Evolutionary conservation across 2,888 invertebrate genomes (phyloP).

Genomic region (Mythimna albipuncta): DNA sequence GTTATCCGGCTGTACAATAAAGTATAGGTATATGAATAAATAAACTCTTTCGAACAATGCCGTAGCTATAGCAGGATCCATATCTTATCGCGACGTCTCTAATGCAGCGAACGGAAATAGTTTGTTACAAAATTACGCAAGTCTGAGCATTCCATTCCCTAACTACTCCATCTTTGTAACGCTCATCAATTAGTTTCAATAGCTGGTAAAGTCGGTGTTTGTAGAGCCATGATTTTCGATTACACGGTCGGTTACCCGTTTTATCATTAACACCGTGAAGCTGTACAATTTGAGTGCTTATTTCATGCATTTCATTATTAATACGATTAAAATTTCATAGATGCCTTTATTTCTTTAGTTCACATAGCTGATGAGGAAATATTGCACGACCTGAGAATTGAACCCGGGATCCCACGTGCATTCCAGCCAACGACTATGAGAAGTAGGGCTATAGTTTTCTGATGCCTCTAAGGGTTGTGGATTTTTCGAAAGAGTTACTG

Average conservation of each 20-base stretch:
- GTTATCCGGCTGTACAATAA: no score
- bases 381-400: neutral
- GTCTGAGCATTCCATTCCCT: constrained; percentile 17
- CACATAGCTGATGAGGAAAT: constrained; percentile 6
- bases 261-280: constrained; percentile 46
- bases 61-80: no score
- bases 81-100: neutral
- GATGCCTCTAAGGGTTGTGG: no score
- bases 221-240: constrained; percentile 55
- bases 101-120: neutral
- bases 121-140: neutral
- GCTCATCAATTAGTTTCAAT: constrained; percentile 36
- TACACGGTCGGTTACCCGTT: constrained; percentile 52
- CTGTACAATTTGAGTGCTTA: constrained; percentile 30
- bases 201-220: constrained; percentile 43
- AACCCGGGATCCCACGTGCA: no score
- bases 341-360: constrained; percentile 25
- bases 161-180: constrained; percentile 25
- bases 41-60: no score
- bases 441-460: no score
- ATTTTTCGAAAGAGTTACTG: no score
- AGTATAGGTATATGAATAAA: no score
- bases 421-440: neutral
- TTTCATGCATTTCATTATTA: constrained; percentile 48
- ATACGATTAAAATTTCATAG: constrained; percentile 33